Base-by-base conservation (phyloP, 1,140 invertebrate genomes). In the Ridgeia piscesae region DNA sequence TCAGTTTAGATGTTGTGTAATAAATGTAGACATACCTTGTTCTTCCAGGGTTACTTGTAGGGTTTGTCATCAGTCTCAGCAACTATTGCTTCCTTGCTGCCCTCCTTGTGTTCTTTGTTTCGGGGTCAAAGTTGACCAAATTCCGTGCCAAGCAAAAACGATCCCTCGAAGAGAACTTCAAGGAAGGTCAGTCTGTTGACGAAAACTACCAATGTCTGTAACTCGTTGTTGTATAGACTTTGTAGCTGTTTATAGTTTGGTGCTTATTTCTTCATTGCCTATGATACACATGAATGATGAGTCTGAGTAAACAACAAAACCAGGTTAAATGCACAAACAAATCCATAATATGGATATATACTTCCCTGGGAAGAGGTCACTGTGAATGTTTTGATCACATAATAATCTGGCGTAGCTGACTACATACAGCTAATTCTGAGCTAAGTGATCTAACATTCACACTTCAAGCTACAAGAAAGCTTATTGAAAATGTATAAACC, bases 81-180 rank as follows among this genome's bases (percentile, higher is more conserved):
- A 98, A 97, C 95, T 97, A 97, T 94, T 97, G 97, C 94, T 98
- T 98, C 95, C 95, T 98, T 33, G 96, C 97, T 35, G 97, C 97
- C 94, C 95, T 99, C 34, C 95, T 98, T 33, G 96, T 97, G 2
- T 99, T 99, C 95, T 99, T 98, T 94, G 94, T 98, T 1, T 97
- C 97, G 92, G 98, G 97, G 27, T 98, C 98, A 1, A 97, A 97
- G 95, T 98, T 97, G 1, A 98, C 98, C 6, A 98, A 98, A 95
- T 98, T 97, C 95, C 96, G 97, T 35, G 95, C 96, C 11, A 94
- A 97, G 77, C 94, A 96, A 92, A 99, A 99, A 95, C 96, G 95
- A 88, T 97, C 97, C 94, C 94, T 98, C 91, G 98, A 98, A 95
- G 96, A 96, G 89, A 97, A 98, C 94, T 98, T 97, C 94, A 98